Percentiles rank a stretch among this genome's conserved stretches.
These are phyloP conservation scores for Drosophila grimshawi DNA, from an alignment of 1,140 invertebrate genomes.

Conservation along the genomic window DNA sequence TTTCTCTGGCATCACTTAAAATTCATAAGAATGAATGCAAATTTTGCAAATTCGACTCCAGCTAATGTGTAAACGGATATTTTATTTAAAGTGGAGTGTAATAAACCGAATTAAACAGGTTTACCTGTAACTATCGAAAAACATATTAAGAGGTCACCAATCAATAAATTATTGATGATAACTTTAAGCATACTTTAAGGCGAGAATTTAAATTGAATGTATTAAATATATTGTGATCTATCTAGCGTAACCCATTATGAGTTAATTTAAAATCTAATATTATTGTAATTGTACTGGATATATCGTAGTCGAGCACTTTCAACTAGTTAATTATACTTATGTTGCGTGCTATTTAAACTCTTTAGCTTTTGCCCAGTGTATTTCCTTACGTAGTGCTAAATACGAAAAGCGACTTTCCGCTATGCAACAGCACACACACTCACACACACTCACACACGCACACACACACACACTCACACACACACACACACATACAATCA, in stretches of 20 bases:
- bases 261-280: too few species aligned
- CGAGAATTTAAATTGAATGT: too few species aligned
- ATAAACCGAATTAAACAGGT: too few species aligned
- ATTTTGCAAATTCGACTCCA: conserved; percentile 12
- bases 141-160: too few species aligned
- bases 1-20: background rate
- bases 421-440: conserved; percentile 37
- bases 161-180: too few species aligned
- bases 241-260: too few species aligned
- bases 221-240: too few species aligned
- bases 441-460: conserved; percentile 2
- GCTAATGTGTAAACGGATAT: conserved; percentile 13
- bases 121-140: too few species aligned
- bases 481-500: conserved; percentile 23
- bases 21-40: conserved; percentile 5
- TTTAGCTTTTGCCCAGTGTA: conserved; percentile 35
- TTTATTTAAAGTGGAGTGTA: background rate
- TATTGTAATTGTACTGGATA: too few species aligned
- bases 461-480: conserved; percentile 37
- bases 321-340: background rate
- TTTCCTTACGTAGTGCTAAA: conserved; percentile 23
- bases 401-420: conserved; percentile 32
- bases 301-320: too few species aligned
- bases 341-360: background rate
- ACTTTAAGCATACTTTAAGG: too few species aligned